phyloP scores from a whole-genome alignment of 2,797 vertebrate species.

The Mergus octosetaceus region DNA sequence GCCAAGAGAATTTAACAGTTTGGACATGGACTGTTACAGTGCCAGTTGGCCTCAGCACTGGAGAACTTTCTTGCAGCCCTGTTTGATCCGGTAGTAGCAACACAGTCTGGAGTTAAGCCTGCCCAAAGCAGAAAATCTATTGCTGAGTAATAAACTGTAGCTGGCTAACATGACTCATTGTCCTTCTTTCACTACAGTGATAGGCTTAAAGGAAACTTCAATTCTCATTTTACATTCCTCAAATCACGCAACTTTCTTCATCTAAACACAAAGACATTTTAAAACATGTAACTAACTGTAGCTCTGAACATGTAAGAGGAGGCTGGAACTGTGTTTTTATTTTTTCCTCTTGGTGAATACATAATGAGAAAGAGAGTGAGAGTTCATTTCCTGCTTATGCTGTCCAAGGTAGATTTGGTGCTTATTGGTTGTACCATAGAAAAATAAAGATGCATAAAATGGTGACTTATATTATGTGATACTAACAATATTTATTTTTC shows the following conservation, averaged over 20 bases:
- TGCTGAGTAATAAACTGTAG: background rate
- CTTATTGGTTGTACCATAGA: background rate
- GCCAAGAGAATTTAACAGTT: background rate
- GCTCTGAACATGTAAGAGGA: background rate
- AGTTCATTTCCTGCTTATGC: background rate
- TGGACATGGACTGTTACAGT: fast-evolving
- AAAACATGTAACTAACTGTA: background rate
- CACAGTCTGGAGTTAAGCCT: background rate
- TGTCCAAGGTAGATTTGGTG: background rate
- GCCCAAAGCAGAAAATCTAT: background rate
- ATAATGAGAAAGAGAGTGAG: background rate
- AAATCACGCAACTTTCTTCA: background rate
- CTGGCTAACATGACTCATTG: background rate
- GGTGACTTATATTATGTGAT: background rate
- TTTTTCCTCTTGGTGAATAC: background rate
- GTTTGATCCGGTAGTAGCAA: background rate
- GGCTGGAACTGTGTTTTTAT: background rate
- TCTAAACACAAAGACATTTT: background rate
- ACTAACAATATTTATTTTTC: background rate
- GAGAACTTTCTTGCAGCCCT: background rate
- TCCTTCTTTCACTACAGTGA: background rate
- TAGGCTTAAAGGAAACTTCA: background rate
- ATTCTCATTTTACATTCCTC: background rate
- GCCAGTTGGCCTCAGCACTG: background rate
- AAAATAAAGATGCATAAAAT: background rate